Evolutionary conservation across 2,888 invertebrate species (phyloP).

Genomic region (Allophyes oxyacanthae): DNA sequence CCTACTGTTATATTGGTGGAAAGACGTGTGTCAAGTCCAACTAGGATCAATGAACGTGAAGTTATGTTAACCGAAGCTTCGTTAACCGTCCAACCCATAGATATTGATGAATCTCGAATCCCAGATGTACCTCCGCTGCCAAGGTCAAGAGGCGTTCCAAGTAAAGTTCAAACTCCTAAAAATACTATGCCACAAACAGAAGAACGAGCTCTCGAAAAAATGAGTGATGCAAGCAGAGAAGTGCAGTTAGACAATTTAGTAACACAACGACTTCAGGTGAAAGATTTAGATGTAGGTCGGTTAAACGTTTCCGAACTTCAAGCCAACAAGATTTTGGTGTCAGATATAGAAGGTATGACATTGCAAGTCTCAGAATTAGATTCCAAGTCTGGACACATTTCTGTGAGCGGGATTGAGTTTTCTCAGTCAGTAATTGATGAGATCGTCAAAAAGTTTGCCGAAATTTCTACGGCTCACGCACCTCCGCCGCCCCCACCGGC

Average conservation of each 20-base stretch:
- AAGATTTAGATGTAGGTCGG: constrained; percentile 94
- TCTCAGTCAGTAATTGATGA: constrained; percentile 92
- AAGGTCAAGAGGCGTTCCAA: constrained; percentile 67
- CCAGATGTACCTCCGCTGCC: constrained; percentile 85
- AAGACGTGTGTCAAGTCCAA: constrained; percentile 89
- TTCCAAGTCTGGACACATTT: constrained; percentile 91
- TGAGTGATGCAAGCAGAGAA: constrained; percentile 75
- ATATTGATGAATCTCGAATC: constrained; percentile 84
- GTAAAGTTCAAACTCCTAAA: constrained; percentile 59
- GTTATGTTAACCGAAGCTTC: constrained; percentile 92
- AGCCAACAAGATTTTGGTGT: constrained; percentile 94
- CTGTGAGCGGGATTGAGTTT: constrained; percentile 91
- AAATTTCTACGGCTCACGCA: constrained; percentile 75
- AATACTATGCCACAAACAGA: constrained; percentile 58
- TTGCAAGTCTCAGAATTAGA: constrained; percentile 93
- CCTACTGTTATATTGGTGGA: constrained; percentile 91
- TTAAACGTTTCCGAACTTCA: constrained; percentile 94
- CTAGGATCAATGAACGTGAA: constrained; percentile 88
- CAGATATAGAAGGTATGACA: constrained; percentile 93
- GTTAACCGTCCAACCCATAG: constrained; percentile 91
- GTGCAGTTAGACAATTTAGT: constrained; percentile 82
- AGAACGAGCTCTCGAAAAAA: constrained; percentile 75
- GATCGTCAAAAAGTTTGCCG: constrained; percentile 89
- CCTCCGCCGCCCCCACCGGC: constrained; percentile 47
- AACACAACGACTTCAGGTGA: constrained; percentile 91